phyloP scores from a whole-genome alignment of 2,113 vertebrate species.

The Oreocharis arfaki region DNA sequence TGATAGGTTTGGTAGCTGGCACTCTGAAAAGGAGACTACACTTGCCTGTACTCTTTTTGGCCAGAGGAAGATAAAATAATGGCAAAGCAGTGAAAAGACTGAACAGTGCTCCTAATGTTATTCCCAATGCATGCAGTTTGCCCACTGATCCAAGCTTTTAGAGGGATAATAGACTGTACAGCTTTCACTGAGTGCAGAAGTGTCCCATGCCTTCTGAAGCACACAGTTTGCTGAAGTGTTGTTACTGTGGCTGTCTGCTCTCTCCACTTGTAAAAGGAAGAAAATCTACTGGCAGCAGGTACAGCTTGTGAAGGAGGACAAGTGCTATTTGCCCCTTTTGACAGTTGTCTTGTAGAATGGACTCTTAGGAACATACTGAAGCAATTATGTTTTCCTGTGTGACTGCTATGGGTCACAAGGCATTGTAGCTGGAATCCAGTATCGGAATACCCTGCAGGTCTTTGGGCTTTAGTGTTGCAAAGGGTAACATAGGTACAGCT shows the following conservation, averaged over 20 bases:
- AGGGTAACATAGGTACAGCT: background rate
- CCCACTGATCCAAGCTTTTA: background rate
- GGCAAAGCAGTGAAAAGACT: background rate
- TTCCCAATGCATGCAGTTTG: background rate
- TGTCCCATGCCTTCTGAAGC: background rate
- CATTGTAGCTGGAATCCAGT: background rate
- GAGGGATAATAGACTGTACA: background rate
- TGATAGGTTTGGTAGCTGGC: background rate
- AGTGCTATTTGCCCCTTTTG: background rate
- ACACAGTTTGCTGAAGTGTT: background rate
- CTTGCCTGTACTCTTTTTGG: background rate
- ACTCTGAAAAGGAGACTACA: background rate
- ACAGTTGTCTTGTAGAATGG: background rate
- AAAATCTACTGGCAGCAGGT: background rate
- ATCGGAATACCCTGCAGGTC: background rate
- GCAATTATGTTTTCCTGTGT: fast-evolving
- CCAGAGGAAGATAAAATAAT: background rate
- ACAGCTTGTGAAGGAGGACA: background rate
- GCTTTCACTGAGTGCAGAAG: background rate
- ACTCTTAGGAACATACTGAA: background rate
- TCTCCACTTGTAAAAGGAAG: background rate
- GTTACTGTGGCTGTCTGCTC: background rate
- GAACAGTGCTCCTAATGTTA: background rate
- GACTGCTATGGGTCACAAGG: fast-evolving
- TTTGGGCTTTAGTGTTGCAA: background rate